Conservation (phyloP, 2,888 invertebrate species). For the Volucella inflata region DNA sequence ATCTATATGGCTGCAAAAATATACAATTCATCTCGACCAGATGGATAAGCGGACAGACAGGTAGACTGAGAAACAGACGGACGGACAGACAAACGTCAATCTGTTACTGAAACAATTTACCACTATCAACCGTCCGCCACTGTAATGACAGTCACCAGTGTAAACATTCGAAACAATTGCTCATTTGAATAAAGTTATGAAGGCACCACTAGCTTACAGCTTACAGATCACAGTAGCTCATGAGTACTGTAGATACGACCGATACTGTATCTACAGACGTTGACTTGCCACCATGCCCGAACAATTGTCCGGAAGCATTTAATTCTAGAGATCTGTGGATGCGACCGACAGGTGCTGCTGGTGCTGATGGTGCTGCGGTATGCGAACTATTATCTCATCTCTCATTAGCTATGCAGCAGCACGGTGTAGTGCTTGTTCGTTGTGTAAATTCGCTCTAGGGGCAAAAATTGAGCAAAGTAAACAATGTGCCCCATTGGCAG, state of each 20-base stretch:
- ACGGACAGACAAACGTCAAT: constrained; percentile 57
- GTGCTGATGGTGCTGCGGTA: constrained; percentile 32
- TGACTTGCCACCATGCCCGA: constrained; percentile 17
- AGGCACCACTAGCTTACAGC: constrained; percentile 52
- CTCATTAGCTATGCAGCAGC: constrained; percentile 72
- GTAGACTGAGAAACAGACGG: constrained; percentile 40
- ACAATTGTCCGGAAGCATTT: constrained; percentile 76
- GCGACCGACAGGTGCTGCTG: constrained; percentile 67
- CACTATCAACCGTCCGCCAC: background rate
- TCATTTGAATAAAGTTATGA: constrained; percentile 76
- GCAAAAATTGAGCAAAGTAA: constrained; percentile 64
- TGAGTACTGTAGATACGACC: too few relatives aligned
- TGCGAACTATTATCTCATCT: constrained; percentile 72
- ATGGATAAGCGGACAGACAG: constrained; percentile 41
- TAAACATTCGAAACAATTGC: constrained; percentile 74
- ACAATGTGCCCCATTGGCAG: constrained; percentile 31
- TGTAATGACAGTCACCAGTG: constrained; percentile 47
- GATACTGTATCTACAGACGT: constrained; percentile 31
- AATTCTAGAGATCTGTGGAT: constrained; percentile 64
- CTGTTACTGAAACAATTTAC: background rate
- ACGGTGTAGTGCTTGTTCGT: constrained; percentile 24
- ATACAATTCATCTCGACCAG: constrained; percentile 58
- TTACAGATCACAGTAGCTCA: too few relatives aligned
- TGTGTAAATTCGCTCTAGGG: constrained; percentile 68
- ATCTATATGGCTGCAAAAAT: constrained; percentile 37